Base-by-base conservation (phyloP, 1,140 invertebrate species). In the Caenorhabditis brenneri region DNA sequence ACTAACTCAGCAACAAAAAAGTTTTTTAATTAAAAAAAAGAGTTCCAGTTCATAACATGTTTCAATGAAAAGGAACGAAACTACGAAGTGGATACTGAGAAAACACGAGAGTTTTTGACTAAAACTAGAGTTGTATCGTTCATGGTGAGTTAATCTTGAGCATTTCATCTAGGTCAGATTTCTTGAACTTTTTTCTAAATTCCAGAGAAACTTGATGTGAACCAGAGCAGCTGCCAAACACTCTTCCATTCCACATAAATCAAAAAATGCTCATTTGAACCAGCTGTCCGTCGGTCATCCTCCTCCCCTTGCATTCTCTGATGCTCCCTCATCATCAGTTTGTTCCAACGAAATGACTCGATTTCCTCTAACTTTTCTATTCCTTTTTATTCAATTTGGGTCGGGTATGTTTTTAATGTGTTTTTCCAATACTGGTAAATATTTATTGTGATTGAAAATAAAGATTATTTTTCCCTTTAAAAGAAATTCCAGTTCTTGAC, bases 311-410 rank as follows among this genome's bases (percentile, higher is more conserved):
- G 9, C 36, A 74, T 74, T 42, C 65, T 74, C 33, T 74, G 36
- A 42, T 74, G 65, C 65, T 42, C 12, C 33, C 24, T 24, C 10
- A n/a, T 65, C 60, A 65, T 12, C 29, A 36, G 12, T 2, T 58
- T 58, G 1, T 65, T 65, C 65, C n/a, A 74, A 74, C 36, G 46
- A 74, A 74, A 74, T 74, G 65, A 42, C 10, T 74, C 16, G 9
- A 3, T 42, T 74, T 31, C 19, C 36, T 42, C 31, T 65, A 7
- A 16, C 3, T n/a, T 74, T 39, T 24, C 10, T 74, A 42, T 42
- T 42, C 24, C 7, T 74, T 1, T 46, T 42, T 12, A 36, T 42
- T 42, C n/a, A 15, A 36, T 1, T 65, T 27, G 60, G 31, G 36
- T 65, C 19, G 31, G 60, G 60, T 65, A 65, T 39, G 60, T 65